These are phyloP conservation scores for Cheilosia vulpina DNA, from an alignment of 2,888 invertebrate species.

Conservation along the genomic window DNA sequence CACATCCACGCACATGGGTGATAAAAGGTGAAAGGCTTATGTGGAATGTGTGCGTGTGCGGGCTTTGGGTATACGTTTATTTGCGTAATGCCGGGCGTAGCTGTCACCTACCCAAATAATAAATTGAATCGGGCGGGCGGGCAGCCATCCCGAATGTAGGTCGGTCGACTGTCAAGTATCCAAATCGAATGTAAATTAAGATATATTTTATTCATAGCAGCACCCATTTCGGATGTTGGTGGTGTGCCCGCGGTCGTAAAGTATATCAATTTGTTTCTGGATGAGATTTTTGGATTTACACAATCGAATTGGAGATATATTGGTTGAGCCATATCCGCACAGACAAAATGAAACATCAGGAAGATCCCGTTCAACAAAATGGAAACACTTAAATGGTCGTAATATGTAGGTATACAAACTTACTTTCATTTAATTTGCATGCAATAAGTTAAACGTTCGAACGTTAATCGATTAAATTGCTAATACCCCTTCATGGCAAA, in stretches of 20 bases:
- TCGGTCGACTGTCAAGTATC: constrained; percentile 59
- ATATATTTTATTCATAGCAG: constrained; percentile 72
- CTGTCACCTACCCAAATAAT: constrained; percentile 52
- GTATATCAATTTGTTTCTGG: constrained; percentile 56
- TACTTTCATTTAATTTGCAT: too few species aligned
- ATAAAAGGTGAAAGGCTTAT: constrained; percentile 54
- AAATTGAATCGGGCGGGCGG: constrained; percentile 54
- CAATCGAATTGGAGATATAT: constrained; percentile 20
- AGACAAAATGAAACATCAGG: not conserved
- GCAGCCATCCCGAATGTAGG: constrained; percentile 43
- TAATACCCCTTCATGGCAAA: too few species aligned
- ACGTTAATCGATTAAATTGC: too few species aligned
- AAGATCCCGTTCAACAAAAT: constrained; percentile 4
- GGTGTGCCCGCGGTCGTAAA: constrained; percentile 12
- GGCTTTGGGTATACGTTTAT: not conserved
- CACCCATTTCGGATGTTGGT: constrained; percentile 54
- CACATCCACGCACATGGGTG: constrained; percentile 28
- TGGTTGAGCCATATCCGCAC: not conserved
- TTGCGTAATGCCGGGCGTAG: constrained; percentile 42
- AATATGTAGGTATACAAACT: not conserved
- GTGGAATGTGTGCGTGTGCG: constrained; percentile 1
- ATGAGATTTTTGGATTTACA: constrained; percentile 69
- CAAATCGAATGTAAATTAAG: constrained; percentile 74
- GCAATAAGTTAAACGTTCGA: too few species aligned
- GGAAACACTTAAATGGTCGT: constrained; percentile 17